Base-by-base conservation (phyloP, 2,888 invertebrate species). In the Cabera pusaria region DNA sequence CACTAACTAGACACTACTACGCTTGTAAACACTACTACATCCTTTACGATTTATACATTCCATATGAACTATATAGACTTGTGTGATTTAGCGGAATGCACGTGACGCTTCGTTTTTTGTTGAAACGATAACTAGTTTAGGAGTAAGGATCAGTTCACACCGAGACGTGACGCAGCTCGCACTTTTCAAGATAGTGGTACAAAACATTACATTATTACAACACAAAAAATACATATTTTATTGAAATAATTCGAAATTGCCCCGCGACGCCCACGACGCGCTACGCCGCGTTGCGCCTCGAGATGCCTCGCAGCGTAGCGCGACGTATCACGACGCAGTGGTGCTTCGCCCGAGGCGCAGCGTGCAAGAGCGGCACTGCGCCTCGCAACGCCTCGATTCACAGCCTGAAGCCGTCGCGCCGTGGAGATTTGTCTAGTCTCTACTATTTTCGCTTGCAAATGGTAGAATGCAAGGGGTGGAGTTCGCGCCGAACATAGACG, bases 401-500 rank as follows among this genome's bases (percentile, higher is more conserved):
- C 27, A 18, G 27, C 25, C 27, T 37, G 42, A 36, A 31, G 29
- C 29, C n/a, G n/a, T n/a, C n/a, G n/a, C 40, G 37, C 40, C 22
- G 33, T 35, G 32, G 44, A 32, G 44, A 44, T 40, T 45, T 45
- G 12, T 31, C 39, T 44, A 44, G n/a, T n/a, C n/a, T n/a, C n/a
- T n/a, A n/a, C n/a, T n/a, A n/a, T n/a, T n/a, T n/a, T n/a, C n/a
- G n/a, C n/a, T n/a, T n/a, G n/a, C n/a, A n/a, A n/a, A n/a, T n/a
- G n/a, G n/a, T n/a, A n/a, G n/a, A n/a, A n/a, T n/a, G n/a, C n/a
- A n/a, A n/a, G n/a, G n/a, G n/a, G n/a, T n/a, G n/a, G n/a, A n/a
- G n/a, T n/a, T n/a, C n/a, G n/a, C n/a, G n/a, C n/a, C n/a, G n/a
- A n/a, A n/a, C n/a, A n/a, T n/a, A n/a, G n/a, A n/a, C n/a, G n/a